Percentiles rank a stretch among this genome's conserved stretches.
Evolutionary conservation across 2,113 vertebrate genomes (phyloP).

Genomic region (Nettapus auritus): DNA sequence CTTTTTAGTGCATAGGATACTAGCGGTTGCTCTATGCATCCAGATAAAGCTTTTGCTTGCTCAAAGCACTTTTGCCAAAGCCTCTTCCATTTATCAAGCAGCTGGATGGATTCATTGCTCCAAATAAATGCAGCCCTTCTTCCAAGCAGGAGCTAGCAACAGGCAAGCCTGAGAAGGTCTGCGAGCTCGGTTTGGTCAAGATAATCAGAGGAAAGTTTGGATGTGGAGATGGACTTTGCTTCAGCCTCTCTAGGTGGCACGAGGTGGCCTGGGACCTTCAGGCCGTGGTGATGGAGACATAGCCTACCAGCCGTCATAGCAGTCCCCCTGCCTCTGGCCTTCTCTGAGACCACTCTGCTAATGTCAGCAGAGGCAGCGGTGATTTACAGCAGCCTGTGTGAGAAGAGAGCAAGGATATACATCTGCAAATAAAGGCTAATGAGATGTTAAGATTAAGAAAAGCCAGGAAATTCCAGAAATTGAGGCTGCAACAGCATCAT

Average conservation of each 20-base stretch:
- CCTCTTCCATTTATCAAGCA: not conserved
- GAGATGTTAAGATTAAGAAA: slow-evolving; percentile 53
- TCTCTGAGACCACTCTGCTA: not conserved
- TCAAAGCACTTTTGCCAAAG: not conserved
- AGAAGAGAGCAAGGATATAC: slow-evolving; percentile 33
- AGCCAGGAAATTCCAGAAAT: slow-evolving; percentile 63
- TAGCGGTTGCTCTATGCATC: not conserved
- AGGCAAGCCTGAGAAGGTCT: not conserved
- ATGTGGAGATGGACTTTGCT: not conserved
- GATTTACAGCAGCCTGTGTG: slow-evolving; percentile 44
- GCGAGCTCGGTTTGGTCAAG: not conserved
- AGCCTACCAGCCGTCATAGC: not conserved
- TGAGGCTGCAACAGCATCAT: not conserved
- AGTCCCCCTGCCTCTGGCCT: not conserved
- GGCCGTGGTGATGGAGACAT: not conserved
- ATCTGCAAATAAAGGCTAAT: slow-evolving; percentile 49
- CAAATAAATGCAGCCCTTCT: not conserved
- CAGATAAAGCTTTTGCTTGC: not conserved
- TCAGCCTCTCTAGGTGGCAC: not conserved
- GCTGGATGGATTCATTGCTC: not conserved
- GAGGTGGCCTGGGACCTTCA: not conserved
- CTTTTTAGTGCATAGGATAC: not conserved
- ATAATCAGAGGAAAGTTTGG: not conserved
- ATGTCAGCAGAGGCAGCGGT: not conserved
- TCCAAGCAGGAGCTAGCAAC: not conserved